phyloP scores from a whole-genome alignment of 2,113 vertebrate species.

The Nibea albiflora region DNA sequence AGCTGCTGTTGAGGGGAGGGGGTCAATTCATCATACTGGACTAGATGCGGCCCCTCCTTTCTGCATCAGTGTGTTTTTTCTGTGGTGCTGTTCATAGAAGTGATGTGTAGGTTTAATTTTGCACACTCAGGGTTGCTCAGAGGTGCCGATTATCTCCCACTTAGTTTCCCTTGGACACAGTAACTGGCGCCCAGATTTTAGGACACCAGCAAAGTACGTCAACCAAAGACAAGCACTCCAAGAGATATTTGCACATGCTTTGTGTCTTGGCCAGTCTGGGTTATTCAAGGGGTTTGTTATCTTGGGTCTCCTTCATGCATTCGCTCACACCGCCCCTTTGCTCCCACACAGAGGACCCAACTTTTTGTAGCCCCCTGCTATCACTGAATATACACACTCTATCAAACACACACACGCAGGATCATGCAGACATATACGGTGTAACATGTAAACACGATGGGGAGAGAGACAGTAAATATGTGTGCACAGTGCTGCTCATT shows the following conservation, averaged over 20 bases:
- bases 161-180: conserved; percentile 54
- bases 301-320: conserved; percentile 63
- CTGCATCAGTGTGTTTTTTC: neutral
- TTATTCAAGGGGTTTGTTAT: conserved; percentile 79
- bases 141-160: conserved; percentile 26
- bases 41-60: neutral
- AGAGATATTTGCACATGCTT: conserved; percentile 78
- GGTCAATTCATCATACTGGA: neutral
- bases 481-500: neutral
- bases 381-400: conserved; percentile 48
- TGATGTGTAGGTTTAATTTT: conserved; percentile 51
- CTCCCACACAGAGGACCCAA: conserved; percentile 55
- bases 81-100: conserved; percentile 9
- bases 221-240: conserved; percentile 61
- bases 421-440: neutral
- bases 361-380: conserved; percentile 50
- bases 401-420: conserved; percentile 17
- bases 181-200: conserved; percentile 49
- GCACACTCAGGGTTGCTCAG: conserved; percentile 19
- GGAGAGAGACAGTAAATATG: neutral
- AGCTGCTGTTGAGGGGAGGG: neutral
- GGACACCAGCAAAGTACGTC: conserved; percentile 52
- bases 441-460: neutral
- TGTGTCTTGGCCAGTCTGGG: conserved; percentile 69
- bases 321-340: conserved; percentile 50